Evolutionary conservation across 2,797 vertebrate genomes (phyloP).

Genomic region (Tiaroga cobitis): DNA sequence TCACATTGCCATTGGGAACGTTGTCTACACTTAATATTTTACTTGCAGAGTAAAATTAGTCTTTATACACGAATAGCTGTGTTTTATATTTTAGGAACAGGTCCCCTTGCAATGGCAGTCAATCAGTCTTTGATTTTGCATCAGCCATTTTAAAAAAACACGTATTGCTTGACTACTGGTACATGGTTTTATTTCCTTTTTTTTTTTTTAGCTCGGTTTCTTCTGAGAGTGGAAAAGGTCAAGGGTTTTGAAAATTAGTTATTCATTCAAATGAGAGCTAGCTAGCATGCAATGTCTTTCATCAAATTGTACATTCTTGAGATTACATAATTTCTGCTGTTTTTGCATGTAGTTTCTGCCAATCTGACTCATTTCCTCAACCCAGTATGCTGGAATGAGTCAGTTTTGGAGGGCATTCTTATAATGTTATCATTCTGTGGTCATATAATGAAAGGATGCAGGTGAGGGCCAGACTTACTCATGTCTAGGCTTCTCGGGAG

Average conservation of each 20-base stretch:
- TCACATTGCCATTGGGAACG: neutral
- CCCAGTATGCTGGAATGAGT: constrained; percentile 24
- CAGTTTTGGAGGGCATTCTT: constrained; percentile 14
- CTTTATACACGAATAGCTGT: neutral
- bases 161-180: neutral
- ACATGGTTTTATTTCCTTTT: neutral
- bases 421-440: constrained; percentile 34
- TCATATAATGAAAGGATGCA: constrained; percentile 42
- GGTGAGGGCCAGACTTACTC: constrained; percentile 29
- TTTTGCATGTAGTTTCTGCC: neutral
- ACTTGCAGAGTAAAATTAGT: neutral
- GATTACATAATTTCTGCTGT: neutral
- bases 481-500: constrained; percentile 31
- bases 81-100: neutral
- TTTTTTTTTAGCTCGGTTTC: neutral
- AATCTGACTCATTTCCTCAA: constrained; percentile 25
- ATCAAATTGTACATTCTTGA: neutral
- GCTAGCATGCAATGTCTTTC: neutral
- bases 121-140: neutral
- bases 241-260: neutral
- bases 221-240: neutral
- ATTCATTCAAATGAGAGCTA: neutral
- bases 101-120: neutral
- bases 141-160: neutral
- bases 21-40: neutral